Evolutionary conservation across 1,140 invertebrate genomes (phyloP), one percentile per base, ranked within the genome.

Genomic region (Akabosia matsudoensis): DNA sequence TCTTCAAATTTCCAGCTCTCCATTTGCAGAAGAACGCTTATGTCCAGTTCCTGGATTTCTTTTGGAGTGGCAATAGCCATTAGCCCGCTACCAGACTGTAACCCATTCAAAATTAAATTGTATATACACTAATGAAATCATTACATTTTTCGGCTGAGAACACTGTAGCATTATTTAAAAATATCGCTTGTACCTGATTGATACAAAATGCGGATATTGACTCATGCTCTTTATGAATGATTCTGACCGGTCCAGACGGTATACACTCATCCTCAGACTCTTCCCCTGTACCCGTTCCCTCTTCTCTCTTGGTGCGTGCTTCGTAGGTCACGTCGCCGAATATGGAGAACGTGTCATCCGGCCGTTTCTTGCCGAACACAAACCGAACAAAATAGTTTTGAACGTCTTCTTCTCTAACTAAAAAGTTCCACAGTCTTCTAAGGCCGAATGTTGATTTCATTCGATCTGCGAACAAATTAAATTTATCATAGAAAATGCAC

Each of bases 161-260:
- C n/a, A n/a, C n/a, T 26, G n/a, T 26, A 45, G 54, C 56, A 37
- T n/a, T n/a, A 14, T 28, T 31, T 14, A 77, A 26, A 22, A n/a
- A n/a, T n/a, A n/a, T n/a, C n/a, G n/a, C n/a, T n/a, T n/a, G n/a
- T n/a, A 94, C 93, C 86, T 92, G 91, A 88, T 97, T 98, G 56
- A 98, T 88, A 83, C 96, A 97, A 88, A 99, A 99, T 34, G 97
- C 93, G 79, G 95, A 92, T 78, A 99, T 98, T 75, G 95, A 95
- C 85, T 99, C 97, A 87, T 98, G 96, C 84, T 99, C 97, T 86
- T 98, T 98, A 84, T 99, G 97, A 78, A 99, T 97, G 78, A 99
- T 96, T 76, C 96, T 89, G 74, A 98, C 94, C 52, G 95, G 92
- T 82, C 93, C 93, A 64, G 79, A 16, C 10, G 78, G 72, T 16